A percentile compares a stretch with the other conserved stretches of the same genome.
Conservation (phyloP, 2,797 vertebrate species). For the Hydrolagus colliei region DNA sequence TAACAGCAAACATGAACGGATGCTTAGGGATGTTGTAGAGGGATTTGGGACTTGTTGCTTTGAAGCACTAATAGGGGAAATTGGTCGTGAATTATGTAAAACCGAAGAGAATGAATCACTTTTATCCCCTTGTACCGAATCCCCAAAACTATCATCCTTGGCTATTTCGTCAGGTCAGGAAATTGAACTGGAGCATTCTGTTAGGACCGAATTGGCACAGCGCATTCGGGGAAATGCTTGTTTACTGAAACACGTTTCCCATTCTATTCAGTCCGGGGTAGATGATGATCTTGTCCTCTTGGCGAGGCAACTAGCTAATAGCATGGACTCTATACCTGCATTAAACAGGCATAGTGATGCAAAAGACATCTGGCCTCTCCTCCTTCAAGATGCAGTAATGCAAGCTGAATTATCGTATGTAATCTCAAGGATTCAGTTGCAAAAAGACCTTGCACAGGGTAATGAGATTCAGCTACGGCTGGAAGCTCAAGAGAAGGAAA, state of each 20-base stretch:
- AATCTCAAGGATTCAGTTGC: conserved; percentile 47
- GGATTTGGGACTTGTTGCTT: conserved; percentile 34
- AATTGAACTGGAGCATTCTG: conserved; percentile 42
- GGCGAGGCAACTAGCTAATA: conserved; percentile 40
- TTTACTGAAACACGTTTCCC: conserved; percentile 47
- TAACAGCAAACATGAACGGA: conserved; percentile 30
- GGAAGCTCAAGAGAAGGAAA: conserved; percentile 37
- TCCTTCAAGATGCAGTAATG: conserved; percentile 53
- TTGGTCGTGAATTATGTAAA: conserved; percentile 26
- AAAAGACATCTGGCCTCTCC: conserved; percentile 41
- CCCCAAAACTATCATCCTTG: conserved; percentile 35
- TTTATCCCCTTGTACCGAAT: conserved; percentile 38
- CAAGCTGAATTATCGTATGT: conserved; percentile 53
- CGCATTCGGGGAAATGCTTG: conserved; percentile 48
- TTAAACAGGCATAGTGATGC: conserved; percentile 1
- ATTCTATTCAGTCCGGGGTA: conserved; percentile 41
- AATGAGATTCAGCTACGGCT: conserved; percentile 37
- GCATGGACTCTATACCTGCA: conserved; percentile 17
- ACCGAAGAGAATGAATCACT: conserved; percentile 15
- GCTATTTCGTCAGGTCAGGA: conserved; percentile 35
- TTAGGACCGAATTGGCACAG: conserved; percentile 50
- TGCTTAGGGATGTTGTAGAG: conserved; percentile 10
- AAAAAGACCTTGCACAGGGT: conserved; percentile 37
- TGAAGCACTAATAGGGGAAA: conserved; percentile 30
- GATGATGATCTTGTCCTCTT: conserved; percentile 49